Base-by-base conservation (phyloP, 2,888 invertebrate genomes). In the Synanthedon tipuliformis region DNA sequence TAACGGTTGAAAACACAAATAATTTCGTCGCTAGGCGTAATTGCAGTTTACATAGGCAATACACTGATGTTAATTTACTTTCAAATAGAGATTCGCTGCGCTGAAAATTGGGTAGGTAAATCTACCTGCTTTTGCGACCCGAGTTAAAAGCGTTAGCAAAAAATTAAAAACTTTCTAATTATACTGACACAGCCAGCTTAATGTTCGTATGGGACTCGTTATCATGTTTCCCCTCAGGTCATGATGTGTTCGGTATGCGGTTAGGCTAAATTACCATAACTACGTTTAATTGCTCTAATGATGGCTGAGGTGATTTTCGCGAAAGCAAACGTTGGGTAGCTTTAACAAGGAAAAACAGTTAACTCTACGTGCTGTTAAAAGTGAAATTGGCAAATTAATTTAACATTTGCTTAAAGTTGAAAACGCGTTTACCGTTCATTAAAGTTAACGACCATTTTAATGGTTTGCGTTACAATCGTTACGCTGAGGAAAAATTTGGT, bases 1-100 rank as follows among this genome's bases (percentile, higher is more conserved):
- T 62, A 59, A 58, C 59, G 53, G 55, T 57, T 59, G 57, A 59
- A 64, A 65, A 57, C 56, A 57, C 69, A 62, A 66, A 69, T 56
- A 64, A 59, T 61, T 61, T 56, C 23, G 4, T 53, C 62, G 63
- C 64, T 62, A 62, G 51, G 40, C 54, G 40, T 50, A 49, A 49
- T 34, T 34, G 34, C 34, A 34, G 34, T 34, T 34, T 34, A 34
- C 34, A 34, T 34, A 34, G 34, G 10, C 27, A 5, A 27, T 27
- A 27, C 27, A 27, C 1, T 27, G 27, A 27, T 27, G 27, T 34
- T 34, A 34, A 2, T 34, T 34, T 34, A 34, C 34, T 34, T 34
- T 10, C 34, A 34, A 34, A 34, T 34, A 34, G 34, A 34, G 34
- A 34, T 34, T 34, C 34, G 34, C 34, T 34, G 34, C 34, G 34